Evolutionary conservation across 2,888 invertebrate species (phyloP).

Genomic region (Macrosiphum euphorbiae): DNA sequence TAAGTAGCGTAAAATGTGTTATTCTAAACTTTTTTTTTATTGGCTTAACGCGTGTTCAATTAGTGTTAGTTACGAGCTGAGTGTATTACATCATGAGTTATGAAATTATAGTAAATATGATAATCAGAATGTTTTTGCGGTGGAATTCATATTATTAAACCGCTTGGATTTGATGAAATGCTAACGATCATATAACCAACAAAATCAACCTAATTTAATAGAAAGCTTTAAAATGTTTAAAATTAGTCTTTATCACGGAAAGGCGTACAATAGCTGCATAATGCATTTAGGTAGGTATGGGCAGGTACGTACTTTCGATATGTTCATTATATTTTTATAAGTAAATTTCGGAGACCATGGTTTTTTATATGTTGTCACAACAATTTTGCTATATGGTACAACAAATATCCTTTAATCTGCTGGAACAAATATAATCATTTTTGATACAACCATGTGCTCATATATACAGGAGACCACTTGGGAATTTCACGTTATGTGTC

Average conservation of each 20-base stretch:
- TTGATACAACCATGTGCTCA: neutral
- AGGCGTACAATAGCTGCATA: neutral
- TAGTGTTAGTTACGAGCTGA: constrained; percentile 26
- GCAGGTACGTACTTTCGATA: neutral
- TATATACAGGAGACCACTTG: neutral
- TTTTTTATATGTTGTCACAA: neutral
- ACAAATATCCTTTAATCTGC: neutral
- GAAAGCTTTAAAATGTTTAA: constrained; percentile 11
- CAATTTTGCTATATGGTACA: neutral
- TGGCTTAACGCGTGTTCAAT: constrained; percentile 35
- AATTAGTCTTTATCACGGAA: constrained; percentile 38
- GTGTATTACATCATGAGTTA: constrained; percentile 10
- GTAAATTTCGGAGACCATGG: neutral
- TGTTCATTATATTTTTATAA: neutral
- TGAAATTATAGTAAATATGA: constrained; percentile 10
- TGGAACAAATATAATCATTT: neutral
- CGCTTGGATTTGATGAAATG: constrained; percentile 22
- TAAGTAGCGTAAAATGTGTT: constrained; percentile 30
- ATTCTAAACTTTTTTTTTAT: constrained; percentile 43
- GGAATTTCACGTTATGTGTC: constrained; percentile 37
- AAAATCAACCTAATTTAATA: neutral
- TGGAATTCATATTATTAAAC: constrained; percentile 15
- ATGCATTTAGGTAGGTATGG: neutral
- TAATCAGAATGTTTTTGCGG: constrained; percentile 11
- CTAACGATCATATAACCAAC: constrained; percentile 13